Evolutionary conservation across 2,888 invertebrate species (phyloP).

Genomic region (Orthosia gothica): DNA sequence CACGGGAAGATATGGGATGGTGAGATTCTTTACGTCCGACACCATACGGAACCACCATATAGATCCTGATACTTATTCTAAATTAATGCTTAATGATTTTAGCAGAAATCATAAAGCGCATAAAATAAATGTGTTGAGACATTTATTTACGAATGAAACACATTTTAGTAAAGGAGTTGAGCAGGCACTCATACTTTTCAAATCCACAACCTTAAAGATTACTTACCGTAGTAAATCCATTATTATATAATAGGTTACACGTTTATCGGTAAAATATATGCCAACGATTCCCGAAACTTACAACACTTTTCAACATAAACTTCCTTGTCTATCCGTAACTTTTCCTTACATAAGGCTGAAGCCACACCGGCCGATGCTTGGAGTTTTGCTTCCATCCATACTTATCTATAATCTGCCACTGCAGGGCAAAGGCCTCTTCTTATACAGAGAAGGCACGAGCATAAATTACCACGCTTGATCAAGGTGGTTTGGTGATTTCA

Average conservation of each 20-base stretch:
- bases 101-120: no score
- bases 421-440: no score
- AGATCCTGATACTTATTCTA: no score
- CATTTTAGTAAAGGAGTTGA: neutral
- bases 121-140: no score
- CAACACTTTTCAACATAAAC: conserved; percentile 9
- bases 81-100: no score
- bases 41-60: no score
- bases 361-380: neutral
- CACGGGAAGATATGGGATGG: no score
- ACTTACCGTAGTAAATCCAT: neutral
- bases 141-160: neutral
- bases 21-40: no score
- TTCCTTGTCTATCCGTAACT: conserved; percentile 29
- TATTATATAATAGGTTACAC: neutral
- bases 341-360: neutral
- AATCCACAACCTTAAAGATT: neutral
- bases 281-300: neutral
- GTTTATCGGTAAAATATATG: conserved; percentile 16
- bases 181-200: neutral
- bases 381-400: neutral
- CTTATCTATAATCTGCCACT: neutral
- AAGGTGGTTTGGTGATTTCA: no score
- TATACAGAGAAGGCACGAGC: no score
- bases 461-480: no score